Percentiles rank a stretch among this genome's conserved stretches.
Conservation (phyloP, 2,797 vertebrate species). For the Harpagifer antarcticus region DNA sequence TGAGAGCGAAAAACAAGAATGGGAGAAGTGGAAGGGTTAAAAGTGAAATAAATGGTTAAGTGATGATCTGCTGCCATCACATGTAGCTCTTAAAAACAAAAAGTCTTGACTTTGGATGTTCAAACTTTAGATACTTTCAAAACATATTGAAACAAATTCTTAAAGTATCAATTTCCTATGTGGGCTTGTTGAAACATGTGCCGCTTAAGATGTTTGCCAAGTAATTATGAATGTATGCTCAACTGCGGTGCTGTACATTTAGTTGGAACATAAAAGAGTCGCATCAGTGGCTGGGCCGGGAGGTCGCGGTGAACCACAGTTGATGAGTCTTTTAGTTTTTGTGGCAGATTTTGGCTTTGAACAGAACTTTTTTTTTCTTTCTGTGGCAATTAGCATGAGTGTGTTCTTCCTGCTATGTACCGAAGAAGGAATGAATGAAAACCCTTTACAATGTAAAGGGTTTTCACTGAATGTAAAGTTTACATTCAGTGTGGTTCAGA, state of each 20-base stretch:
- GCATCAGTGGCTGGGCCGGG: slow-evolving; percentile 14
- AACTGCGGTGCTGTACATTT: slow-evolving; percentile 16
- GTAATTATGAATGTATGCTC: slow-evolving; percentile 10
- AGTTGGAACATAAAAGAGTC: background rate
- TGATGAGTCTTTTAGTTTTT: slow-evolving; percentile 30
- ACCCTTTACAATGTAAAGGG: no score
- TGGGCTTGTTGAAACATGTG: slow-evolving; percentile 17
- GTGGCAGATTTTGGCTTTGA: slow-evolving; percentile 32
- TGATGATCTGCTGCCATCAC: slow-evolving; percentile 23
- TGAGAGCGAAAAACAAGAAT: slow-evolving; percentile 14
- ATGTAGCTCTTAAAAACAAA: no score
- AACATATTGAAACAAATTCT: background rate
- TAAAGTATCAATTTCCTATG: background rate
- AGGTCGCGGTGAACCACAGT: slow-evolving; percentile 31
- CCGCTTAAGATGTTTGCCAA: slow-evolving; percentile 4
- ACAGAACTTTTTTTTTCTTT: slow-evolving; percentile 23
- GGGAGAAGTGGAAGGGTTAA: slow-evolving; percentile 16
- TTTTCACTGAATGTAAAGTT: no score
- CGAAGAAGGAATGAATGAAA: background rate
- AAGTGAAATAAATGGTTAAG: slow-evolving; percentile 7
- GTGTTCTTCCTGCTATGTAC: background rate
- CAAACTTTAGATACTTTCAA: no score
- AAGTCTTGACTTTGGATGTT: no score
- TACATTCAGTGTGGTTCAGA: slow-evolving; percentile 33
- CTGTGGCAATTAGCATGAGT: background rate